Percentiles rank a stretch among this genome's conserved stretches.
Evolutionary conservation across 2,113 vertebrate genomes (phyloP).

Genomic region (Apodemus sylvaticus): DNA sequence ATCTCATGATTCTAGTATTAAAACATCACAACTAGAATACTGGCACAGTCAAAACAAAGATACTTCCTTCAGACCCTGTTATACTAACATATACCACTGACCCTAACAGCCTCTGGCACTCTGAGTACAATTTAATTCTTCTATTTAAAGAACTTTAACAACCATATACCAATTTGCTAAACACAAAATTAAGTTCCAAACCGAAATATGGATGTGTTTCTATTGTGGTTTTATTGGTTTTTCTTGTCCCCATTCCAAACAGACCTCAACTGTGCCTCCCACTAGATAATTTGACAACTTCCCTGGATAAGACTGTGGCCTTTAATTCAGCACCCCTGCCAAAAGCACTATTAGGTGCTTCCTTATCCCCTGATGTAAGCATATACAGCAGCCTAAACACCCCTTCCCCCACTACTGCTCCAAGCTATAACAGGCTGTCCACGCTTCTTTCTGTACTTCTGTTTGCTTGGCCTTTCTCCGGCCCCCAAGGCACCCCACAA

Average conservation of each 20-base stretch:
- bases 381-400: background rate
- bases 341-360: background rate
- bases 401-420: background rate
- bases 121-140: background rate
- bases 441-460: background rate
- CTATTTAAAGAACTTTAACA: constrained; percentile 1
- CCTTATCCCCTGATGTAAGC: background rate
- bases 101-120: background rate
- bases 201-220: background rate
- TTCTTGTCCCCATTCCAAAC: background rate
- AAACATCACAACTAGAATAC: background rate
- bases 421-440: background rate
- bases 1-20: background rate
- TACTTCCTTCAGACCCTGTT: background rate
- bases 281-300: background rate
- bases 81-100: background rate
- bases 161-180: background rate
- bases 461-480: background rate
- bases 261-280: background rate
- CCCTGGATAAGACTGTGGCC: background rate
- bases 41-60: background rate
- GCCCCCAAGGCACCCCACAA: background rate
- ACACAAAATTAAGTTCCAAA: background rate
- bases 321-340: background rate
- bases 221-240: background rate